A percentile compares a stretch with the other conserved stretches of the same genome.
Conservation (phyloP, 2,113 vertebrate genomes). For the Leiothrix lutea region DNA sequence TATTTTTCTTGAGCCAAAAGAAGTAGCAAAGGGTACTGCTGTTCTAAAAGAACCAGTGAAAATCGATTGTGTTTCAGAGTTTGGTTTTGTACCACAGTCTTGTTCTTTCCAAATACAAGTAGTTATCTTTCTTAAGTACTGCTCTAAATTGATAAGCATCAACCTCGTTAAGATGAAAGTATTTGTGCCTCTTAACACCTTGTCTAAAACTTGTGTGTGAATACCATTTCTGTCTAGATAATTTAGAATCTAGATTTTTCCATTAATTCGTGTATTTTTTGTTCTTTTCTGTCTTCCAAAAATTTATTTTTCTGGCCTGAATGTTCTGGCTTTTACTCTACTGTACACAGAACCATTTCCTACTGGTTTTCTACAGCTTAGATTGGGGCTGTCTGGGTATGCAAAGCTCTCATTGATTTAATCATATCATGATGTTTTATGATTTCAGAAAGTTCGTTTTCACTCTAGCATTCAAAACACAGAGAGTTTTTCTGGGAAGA, state of each 20-base stretch:
- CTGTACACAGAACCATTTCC: neutral
- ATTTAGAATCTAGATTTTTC: neutral
- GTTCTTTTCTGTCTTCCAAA: neutral
- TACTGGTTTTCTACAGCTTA: neutral
- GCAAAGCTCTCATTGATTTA: neutral
- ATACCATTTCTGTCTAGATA: neutral
- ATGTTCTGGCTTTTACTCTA: neutral
- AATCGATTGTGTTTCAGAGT: neutral
- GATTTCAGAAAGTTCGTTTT: slow-evolving; percentile 83
- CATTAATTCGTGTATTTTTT: neutral
- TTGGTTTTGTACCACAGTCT: neutral
- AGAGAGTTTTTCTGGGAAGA: slow-evolving; percentile 83
- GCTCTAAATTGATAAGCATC: neutral
- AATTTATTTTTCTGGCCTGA: neutral
- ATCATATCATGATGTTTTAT: slow-evolving; percentile 5
- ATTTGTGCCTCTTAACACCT: neutral
- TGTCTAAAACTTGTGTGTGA: neutral
- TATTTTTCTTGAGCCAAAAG: neutral
- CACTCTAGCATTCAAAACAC: slow-evolving; percentile 77
- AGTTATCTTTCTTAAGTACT: neutral
- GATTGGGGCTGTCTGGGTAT: neutral
- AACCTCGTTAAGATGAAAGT: neutral
- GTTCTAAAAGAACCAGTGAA: neutral
- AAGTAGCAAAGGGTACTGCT: neutral
- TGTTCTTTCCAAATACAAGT: neutral